Evolutionary conservation across 2,888 invertebrate genomes (phyloP).

Genomic region (Drosophila mayaguana): DNA sequence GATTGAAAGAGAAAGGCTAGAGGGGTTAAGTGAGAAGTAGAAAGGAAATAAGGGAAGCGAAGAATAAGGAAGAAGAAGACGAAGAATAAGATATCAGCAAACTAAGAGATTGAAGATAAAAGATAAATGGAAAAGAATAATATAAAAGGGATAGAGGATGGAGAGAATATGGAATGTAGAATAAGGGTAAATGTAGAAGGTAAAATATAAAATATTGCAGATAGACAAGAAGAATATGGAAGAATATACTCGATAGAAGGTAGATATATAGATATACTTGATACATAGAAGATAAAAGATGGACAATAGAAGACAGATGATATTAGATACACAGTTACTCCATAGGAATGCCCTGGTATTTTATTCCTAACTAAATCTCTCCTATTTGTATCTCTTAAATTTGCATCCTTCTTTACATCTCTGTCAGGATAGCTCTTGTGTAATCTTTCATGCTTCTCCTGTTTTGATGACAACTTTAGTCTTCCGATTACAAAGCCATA

Average conservation of each 20-base stretch:
- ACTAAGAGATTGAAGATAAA: too few relatives aligned
- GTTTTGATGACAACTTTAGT: constrained; percentile 2
- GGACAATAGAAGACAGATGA: background rate
- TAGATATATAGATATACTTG: background rate
- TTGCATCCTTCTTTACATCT: background rate
- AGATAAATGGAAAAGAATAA: background rate
- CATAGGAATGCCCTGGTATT: too few relatives aligned
- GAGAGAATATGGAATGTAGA: background rate
- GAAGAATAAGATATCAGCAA: accelerated
- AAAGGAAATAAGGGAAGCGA: background rate
- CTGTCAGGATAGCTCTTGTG: background rate
- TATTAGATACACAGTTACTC: background rate
- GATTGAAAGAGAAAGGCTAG: background rate
- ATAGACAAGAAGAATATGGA: too few relatives aligned
- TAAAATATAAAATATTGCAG: background rate
- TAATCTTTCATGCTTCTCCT: background rate
- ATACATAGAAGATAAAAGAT: background rate
- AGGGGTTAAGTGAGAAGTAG: background rate
- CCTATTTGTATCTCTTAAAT: background rate
- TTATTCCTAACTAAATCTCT: background rate
- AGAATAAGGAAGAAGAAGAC: background rate
- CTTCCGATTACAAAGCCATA: constrained; percentile 9
- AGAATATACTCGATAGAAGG: too few relatives aligned
- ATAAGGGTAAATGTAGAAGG: too few relatives aligned
- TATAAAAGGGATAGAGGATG: background rate